Percentiles rank a stretch among this genome's conserved stretches.
These are phyloP conservation scores for Sanderia malayensis DNA, from an alignment of 30 jellyfish, hydroid and myxozoan genomes.

Conservation along the genomic window DNA sequence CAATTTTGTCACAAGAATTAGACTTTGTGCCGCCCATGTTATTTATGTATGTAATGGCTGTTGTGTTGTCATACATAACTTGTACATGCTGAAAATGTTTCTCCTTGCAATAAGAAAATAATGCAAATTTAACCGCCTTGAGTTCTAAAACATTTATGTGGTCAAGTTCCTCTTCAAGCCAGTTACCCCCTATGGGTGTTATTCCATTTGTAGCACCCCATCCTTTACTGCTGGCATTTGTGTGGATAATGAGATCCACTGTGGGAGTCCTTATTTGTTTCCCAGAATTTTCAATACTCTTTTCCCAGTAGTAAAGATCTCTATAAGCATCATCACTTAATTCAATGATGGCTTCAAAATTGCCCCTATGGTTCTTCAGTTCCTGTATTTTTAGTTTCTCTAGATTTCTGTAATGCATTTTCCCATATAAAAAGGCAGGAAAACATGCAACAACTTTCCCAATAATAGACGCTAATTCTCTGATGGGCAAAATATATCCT, in stretches of 20 bases:
- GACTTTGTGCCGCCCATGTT: conserved; percentile 19
- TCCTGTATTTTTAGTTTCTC: not conserved
- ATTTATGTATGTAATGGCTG: conserved; percentile 22
- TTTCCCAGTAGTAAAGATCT: conserved; percentile 1
- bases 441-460: not conserved
- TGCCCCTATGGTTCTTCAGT: not conserved
- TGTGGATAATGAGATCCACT: not conserved
- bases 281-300: not conserved
- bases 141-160: conserved; percentile 7
- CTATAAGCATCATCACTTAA: not conserved
- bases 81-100: not conserved
- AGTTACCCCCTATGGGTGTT: not conserved
- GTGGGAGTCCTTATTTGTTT: not conserved
- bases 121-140: not conserved
- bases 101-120: not conserved
- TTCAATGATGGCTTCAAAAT: not conserved
- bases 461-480: too few species aligned
- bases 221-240: conserved; percentile 27
- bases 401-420: conserved; percentile 8
- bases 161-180: not conserved
- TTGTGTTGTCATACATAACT: conserved; percentile 11
- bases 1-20: conserved; percentile 8
- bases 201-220: conserved; percentile 16
- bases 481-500: too few species aligned
- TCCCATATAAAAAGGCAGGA: not conserved